Evolutionary conservation across 2,888 invertebrate species (phyloP), one percentile per base, ranked within the genome.

Genomic region (Lottia gigantea): DNA sequence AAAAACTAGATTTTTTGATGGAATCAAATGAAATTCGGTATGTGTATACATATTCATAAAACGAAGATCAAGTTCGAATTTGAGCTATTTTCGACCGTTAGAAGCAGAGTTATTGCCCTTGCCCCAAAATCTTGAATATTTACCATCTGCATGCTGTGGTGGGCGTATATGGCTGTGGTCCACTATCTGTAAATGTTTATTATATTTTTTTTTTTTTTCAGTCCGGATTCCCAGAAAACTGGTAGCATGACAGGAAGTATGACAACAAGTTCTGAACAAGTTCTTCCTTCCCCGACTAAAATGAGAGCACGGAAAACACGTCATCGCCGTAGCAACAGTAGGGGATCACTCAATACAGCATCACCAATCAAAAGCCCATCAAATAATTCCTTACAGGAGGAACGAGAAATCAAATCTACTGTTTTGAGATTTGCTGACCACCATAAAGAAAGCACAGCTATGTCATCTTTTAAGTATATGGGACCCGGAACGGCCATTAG

Each of bases 241-340:
- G 80, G 77, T 49, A 70, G 71, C n/a, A 74, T 76, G 71, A 81
- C 80, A 26, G 75, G 77, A 62, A 78, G 81, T 62, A 78, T 82
- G 76, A 80, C 79, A 16, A 82, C 84, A 25, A 85, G 83, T 66
- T 82, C 83, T 12, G 83, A 83, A 63, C 81, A 80, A 40, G 80
- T 80, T 47, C 80, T 82, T 71, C 83, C 82, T 31, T 84, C 85
- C 45, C 85, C 86, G 11, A 82, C 83, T 68, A 83, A 84, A 76
- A 78, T 83, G 73, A 75, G 84, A 64, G 83, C 83, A 66, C 81
- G 87, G 46, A 87, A 87, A 71, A 83, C 81, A 16, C 82, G 88
- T 15, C 88, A 87, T 76, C 83, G 88, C 46, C 84, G 88, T 63
- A 85, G 79, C 75, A 85, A 86, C 78, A 87, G 87, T 74, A 85